Evolutionary conservation across 1,140 invertebrate genomes (phyloP).

Genomic region (Camponotus vicinus): DNA sequence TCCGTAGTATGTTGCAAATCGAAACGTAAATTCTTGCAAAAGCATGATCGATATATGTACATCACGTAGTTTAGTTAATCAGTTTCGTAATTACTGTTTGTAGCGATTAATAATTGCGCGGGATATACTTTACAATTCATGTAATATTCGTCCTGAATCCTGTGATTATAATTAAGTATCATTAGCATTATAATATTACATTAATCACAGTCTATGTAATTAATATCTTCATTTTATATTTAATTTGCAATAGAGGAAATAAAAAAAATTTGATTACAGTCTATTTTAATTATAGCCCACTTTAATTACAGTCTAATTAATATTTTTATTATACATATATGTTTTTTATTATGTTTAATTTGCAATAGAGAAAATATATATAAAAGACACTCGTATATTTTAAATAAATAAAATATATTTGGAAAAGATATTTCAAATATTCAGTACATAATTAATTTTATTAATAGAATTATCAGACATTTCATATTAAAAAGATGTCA

Average conservation of each 20-base stretch:
- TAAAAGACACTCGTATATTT: background rate
- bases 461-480: background rate
- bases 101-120: constrained; percentile 12
- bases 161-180: background rate
- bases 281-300: too few relatives aligned
- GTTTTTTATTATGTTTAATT: background rate
- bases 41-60: background rate
- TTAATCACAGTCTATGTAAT: background rate
- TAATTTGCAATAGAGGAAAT: background rate
- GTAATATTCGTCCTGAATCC: background rate
- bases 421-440: too few relatives aligned
- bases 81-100: constrained; percentile 11
- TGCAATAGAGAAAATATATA: background rate
- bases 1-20: constrained; percentile 12
- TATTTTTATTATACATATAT: background rate
- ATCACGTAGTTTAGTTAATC: background rate
- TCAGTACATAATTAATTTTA: background rate
- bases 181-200: background rate
- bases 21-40: constrained; percentile 9
- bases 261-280: too few relatives aligned
- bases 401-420: background rate
- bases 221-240: background rate
- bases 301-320: background rate
- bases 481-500: background rate
- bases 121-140: background rate